Evolutionary conservation across 1,140 invertebrate genomes (phyloP).

Genomic region (Drosophila watanabei): DNA sequence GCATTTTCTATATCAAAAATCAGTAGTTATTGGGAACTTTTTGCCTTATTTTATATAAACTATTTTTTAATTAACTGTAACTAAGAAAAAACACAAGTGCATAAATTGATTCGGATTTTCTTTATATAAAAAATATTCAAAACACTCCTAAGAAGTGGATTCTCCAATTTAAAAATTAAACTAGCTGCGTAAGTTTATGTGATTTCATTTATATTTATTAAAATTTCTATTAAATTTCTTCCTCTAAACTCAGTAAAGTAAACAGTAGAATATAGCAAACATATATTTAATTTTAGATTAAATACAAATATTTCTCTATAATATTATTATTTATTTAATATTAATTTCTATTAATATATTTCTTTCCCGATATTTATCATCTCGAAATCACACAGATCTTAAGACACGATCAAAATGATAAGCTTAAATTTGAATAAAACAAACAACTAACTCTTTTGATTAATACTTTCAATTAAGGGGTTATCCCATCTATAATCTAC

Average conservation of each 20-base stretch:
- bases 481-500: slow-evolving; percentile 11
- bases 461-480: slow-evolving; percentile 20
- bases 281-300: not conserved
- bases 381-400: not conserved
- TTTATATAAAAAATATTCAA: too few species aligned
- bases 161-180: too few species aligned
- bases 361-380: not conserved
- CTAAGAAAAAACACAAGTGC: not conserved
- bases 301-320: not conserved
- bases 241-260: too few species aligned
- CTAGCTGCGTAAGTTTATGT: not conserved
- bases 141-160: too few species aligned
- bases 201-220: not conserved
- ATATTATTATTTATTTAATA: not conserved
- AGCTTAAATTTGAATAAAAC: slow-evolving; percentile 8
- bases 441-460: slow-evolving; percentile 4
- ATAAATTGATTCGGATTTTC: not conserved
- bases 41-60: too few species aligned
- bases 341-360: not conserved
- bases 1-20: not conserved
- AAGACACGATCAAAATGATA: too few species aligned
- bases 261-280: not conserved
- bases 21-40: not conserved
- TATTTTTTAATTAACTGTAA: not conserved
- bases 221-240: too few species aligned